Percentiles rank a stretch among this genome's conserved stretches.
Conservation (phyloP, 2,113 vertebrate genomes). For the Pao palembangensis region DNA sequence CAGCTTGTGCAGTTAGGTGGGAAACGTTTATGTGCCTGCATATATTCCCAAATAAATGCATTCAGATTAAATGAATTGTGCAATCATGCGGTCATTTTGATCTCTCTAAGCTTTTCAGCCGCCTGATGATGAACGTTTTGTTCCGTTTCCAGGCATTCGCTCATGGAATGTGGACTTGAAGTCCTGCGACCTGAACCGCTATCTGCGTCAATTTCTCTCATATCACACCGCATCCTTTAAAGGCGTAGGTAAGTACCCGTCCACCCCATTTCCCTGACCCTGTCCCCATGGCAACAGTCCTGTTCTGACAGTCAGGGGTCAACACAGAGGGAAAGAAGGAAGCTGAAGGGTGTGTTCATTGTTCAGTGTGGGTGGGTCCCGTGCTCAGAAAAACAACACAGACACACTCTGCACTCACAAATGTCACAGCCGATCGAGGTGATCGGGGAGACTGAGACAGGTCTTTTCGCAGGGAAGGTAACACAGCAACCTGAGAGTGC, state of each 20-base stretch:
- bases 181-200: constrained; percentile 80
- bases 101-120: too few relatives aligned
- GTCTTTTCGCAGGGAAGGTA: constrained; percentile 5
- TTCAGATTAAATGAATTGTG: too few relatives aligned
- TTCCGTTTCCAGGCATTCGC: constrained; percentile 73
- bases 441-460: not conserved
- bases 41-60: too few relatives aligned
- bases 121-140: not conserved
- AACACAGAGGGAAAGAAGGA: constrained; percentile 56
- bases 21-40: too few relatives aligned
- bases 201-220: constrained; percentile 84
- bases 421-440: constrained; percentile 18
- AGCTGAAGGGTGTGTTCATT: constrained; percentile 32
- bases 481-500: not conserved
- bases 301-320: too few relatives aligned
- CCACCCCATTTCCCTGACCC: too few relatives aligned
- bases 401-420: constrained; percentile 14
- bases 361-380: constrained; percentile 50
- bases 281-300: too few relatives aligned
- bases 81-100: too few relatives aligned
- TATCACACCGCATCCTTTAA: constrained; percentile 84
- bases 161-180: constrained; percentile 85
- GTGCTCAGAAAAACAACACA: constrained; percentile 34
- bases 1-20: too few relatives aligned
- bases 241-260: constrained; percentile 64